Percentiles rank a stretch among this genome's conserved stretches.
phyloP scores from a whole-genome alignment of 2,888 invertebrate genomes.

The Xanthia togata region DNA sequence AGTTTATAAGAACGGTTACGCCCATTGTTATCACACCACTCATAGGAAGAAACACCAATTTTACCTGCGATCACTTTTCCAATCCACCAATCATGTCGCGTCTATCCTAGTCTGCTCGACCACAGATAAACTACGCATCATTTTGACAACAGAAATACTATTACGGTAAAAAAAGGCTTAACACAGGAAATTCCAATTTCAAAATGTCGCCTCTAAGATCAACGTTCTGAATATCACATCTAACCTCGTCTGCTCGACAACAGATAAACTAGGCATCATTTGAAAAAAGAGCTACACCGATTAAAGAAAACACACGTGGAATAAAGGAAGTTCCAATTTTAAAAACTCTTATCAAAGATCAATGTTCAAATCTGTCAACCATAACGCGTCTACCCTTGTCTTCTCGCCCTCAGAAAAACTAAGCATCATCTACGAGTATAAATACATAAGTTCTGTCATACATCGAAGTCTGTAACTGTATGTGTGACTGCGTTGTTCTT shows the following conservation, averaged over 20 bases:
- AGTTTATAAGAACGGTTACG: neutral
- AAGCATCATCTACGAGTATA: too few species aligned
- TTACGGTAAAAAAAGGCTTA: neutral
- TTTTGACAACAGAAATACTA: too few species aligned
- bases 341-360: slow-evolving; percentile 2
- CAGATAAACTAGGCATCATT: neutral
- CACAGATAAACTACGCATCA: neutral
- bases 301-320: neutral
- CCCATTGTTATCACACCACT: neutral
- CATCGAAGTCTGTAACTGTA: too few species aligned
- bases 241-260: neutral
- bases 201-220: neutral
- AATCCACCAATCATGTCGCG: neutral
- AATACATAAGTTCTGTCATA: too few species aligned
- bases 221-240: too few species aligned
- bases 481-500: too few species aligned
- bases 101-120: neutral
- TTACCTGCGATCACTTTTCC: neutral
- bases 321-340: neutral
- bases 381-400: neutral
- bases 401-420: neutral
- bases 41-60: neutral
- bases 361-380: neutral
- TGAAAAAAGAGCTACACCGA: neutral
- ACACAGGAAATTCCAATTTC: neutral